A percentile compares a stretch with the other conserved stretches of the same genome.
Evolutionary conservation across 1,140 invertebrate genomes (phyloP).

Genomic region (Cydia splendana): DNA sequence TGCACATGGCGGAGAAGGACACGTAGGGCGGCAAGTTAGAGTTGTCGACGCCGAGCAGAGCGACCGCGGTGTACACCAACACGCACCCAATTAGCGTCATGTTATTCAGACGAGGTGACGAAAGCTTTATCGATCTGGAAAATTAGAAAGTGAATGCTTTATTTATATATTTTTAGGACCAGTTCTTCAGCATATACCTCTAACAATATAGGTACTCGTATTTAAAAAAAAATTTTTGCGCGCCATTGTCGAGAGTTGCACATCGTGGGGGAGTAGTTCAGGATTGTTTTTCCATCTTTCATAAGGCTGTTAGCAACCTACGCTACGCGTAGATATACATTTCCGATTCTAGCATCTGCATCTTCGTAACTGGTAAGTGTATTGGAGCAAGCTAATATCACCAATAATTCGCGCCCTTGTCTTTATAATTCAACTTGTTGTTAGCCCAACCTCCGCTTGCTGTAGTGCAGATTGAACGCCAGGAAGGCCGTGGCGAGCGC

Average conservation of each 20-base stretch:
- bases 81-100: conserved; percentile 97
- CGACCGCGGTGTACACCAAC: conserved; percentile 95
- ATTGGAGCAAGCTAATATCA: too few relatives aligned
- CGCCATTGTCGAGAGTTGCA: too few relatives aligned
- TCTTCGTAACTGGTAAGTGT: too few relatives aligned
- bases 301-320: too few relatives aligned
- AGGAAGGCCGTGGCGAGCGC: conserved; percentile 88
- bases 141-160: conserved; percentile 3
- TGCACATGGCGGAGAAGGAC: conserved; percentile 91
- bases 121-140: conserved; percentile 92
- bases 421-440: too few relatives aligned
- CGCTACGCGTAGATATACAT: too few relatives aligned
- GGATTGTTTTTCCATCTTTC: too few relatives aligned
- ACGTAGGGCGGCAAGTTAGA: conserved; percentile 85
- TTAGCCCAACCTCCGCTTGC: conserved; percentile 88
- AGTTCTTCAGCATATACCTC: too few relatives aligned
- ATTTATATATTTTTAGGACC: not conserved
- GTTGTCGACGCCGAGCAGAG: conserved; percentile 92
- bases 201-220: too few relatives aligned
- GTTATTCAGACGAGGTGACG: conserved; percentile 97
- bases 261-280: too few relatives aligned
- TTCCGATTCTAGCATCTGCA: too few relatives aligned
- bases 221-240: not conserved
- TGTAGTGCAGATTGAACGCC: conserved; percentile 92
- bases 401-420: too few relatives aligned